These are phyloP conservation scores for Pasiphila rectangulata DNA, from an alignment of 2,888 invertebrate genomes.

Conservation along the genomic window DNA sequence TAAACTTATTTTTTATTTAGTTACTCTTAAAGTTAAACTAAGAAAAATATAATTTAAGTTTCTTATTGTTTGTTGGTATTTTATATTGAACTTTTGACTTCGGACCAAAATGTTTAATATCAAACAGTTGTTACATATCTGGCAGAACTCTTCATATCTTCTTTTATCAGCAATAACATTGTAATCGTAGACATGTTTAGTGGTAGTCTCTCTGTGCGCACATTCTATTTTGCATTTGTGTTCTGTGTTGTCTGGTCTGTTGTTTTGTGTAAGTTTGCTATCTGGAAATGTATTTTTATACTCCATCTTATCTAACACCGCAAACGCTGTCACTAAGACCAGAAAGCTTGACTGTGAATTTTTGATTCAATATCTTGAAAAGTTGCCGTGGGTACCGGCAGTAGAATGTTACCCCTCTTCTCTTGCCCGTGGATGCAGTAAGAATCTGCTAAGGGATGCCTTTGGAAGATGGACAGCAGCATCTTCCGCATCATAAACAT, in stretches of 20 bases:
- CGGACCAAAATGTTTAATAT: conserved; percentile 66
- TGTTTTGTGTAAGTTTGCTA: conserved; percentile 41
- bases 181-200: conserved; percentile 41
- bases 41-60: conserved; percentile 3
- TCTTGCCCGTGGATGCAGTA: too few species aligned
- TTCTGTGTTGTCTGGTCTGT: conserved; percentile 38
- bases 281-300: conserved; percentile 29
- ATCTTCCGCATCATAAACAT: too few species aligned
- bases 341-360: too few species aligned
- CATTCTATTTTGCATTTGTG: conserved; percentile 54
- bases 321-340: too few species aligned
- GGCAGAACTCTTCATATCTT: conserved; percentile 65
- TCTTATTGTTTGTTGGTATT: conserved; percentile 10
- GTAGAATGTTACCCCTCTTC: too few species aligned
- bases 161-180: conserved; percentile 65
- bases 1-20: background rate
- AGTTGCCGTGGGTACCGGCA: too few species aligned
- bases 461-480: too few species aligned
- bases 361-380: too few species aligned
- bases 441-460: too few species aligned
- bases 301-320: too few species aligned
- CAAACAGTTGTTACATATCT: conserved; percentile 69
- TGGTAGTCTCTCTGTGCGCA: conserved; percentile 43
- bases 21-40: too few species aligned
- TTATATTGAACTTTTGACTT: conserved; percentile 35